These are phyloP conservation scores for Erebia epiphron DNA, from an alignment of 2,888 invertebrate species.

Conservation along the genomic window DNA sequence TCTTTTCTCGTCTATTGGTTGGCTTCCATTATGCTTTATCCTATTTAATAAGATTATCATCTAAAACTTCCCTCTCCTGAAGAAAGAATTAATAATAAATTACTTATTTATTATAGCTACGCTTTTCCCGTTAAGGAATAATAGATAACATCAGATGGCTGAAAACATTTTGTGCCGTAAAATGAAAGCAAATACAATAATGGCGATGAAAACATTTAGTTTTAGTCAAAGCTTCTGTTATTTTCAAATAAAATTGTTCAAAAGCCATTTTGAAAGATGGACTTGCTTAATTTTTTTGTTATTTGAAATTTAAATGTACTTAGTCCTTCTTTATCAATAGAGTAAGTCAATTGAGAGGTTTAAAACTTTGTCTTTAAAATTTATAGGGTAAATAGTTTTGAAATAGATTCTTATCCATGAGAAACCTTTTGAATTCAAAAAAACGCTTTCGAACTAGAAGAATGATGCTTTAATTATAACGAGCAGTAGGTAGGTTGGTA, in stretches of 20 bases:
- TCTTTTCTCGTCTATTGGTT: too few relatives aligned
- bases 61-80: not conserved
- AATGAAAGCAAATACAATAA: not conserved
- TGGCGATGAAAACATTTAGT: not conserved
- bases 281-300: not conserved
- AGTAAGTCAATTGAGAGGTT: not conserved
- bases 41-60: not conserved
- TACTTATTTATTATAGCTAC: not conserved
- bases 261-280: conserved; percentile 2
- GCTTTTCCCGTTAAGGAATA: not conserved
- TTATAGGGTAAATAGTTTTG: too few relatives aligned
- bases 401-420: too few relatives aligned
- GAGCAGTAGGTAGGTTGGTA: too few relatives aligned
- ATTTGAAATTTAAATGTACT: not conserved
- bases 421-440: too few relatives aligned
- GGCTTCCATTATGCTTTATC: not conserved
- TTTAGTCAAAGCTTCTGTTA: conserved; percentile 6
- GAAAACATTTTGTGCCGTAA: not conserved
- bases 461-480: not conserved
- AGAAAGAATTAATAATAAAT: not conserved
- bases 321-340: not conserved
- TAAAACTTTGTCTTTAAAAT: too few relatives aligned
- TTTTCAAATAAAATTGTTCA: conserved; percentile 8
- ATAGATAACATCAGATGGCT: not conserved
- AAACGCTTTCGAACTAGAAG: too few relatives aligned